Percentiles rank a stretch among this genome's conserved stretches.
These are phyloP conservation scores for Metalampra italica DNA, from an alignment of 2,888 invertebrate species.

Conservation along the genomic window DNA sequence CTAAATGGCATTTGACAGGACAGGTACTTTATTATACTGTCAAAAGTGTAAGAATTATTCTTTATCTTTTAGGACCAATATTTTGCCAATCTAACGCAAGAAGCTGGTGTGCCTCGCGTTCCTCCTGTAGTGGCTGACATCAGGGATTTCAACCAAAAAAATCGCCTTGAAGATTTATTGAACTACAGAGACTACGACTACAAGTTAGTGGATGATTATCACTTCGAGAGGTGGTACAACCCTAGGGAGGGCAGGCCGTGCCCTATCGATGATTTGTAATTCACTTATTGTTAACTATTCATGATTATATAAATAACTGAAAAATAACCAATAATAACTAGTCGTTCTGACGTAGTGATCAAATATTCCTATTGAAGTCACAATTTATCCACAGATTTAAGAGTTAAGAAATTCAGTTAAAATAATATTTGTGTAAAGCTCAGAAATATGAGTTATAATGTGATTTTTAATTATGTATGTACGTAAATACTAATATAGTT, in stretches of 20 bases:
- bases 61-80: constrained; percentile 53
- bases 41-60: too few relatives aligned
- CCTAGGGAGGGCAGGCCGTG: constrained; percentile 45
- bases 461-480: neutral
- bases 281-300: neutral
- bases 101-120: constrained; percentile 47
- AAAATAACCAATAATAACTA: neutral
- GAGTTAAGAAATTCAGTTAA: too few relatives aligned
- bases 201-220: constrained; percentile 41
- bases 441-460: too few relatives aligned
- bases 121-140: constrained; percentile 55
- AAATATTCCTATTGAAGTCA: too few relatives aligned
- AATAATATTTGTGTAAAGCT: too few relatives aligned
- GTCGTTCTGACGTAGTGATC: neutral
- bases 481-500: neutral
- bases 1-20: too few relatives aligned
- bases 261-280: constrained; percentile 23
- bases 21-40: too few relatives aligned
- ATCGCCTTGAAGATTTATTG: constrained; percentile 56
- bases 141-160: constrained; percentile 55
- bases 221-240: constrained; percentile 48
- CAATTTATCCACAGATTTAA: too few relatives aligned
- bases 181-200: constrained; percentile 66
- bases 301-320: neutral
- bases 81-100: constrained; percentile 53